Conservation (phyloP, 2,113 vertebrate genomes). For the Mellivora capensis region DNA sequence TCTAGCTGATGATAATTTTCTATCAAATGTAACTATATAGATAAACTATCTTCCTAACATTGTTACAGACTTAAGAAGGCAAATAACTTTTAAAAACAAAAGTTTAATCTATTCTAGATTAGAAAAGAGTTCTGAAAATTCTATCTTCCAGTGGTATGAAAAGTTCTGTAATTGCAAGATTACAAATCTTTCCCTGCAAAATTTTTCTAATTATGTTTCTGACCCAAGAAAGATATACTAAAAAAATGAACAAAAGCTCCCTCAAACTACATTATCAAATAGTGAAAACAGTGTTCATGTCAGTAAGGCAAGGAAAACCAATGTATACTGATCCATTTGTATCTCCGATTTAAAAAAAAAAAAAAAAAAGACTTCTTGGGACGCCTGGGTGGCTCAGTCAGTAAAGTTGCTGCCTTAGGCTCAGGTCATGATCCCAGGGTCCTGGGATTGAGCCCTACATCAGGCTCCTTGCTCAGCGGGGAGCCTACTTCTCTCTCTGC, state of each 20-base stretch:
- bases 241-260: neutral
- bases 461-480: too few relatives aligned
- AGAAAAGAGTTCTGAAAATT: constrained; percentile 9
- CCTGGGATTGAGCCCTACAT: too few relatives aligned
- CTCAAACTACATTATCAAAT: constrained; percentile 24
- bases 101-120: neutral
- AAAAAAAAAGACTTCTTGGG: too few relatives aligned
- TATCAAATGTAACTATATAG: neutral
- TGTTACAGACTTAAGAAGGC: neutral
- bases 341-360: neutral
- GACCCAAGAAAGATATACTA: neutral
- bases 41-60: neutral
- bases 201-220: neutral
- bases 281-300: neutral
- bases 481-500: too few relatives aligned
- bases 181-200: neutral
- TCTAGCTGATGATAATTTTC: constrained; percentile 4
- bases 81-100: constrained; percentile 20
- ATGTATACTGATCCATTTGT: neutral
- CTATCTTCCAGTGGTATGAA: neutral
- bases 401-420: too few relatives aligned
- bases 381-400: too few relatives aligned
- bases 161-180: neutral
- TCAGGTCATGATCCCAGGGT: too few relatives aligned
- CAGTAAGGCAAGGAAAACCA: constrained; percentile 26